Conservation (phyloP, 2,888 invertebrate genomes). For the Heteromurus nitidus region DNA sequence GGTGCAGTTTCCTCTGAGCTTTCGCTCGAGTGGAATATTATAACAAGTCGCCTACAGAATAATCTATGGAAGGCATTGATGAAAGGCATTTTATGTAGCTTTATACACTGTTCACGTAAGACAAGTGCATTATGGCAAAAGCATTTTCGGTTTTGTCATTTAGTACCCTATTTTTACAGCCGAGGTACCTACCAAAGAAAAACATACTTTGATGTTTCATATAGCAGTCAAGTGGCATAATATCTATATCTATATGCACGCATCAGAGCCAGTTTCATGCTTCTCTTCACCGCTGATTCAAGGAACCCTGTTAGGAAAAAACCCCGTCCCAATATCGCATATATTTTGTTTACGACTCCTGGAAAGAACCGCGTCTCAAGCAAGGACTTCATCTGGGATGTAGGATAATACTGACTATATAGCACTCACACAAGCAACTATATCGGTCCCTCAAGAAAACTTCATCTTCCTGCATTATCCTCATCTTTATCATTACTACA, state of each 20-base stretch:
- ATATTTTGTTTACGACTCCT: constrained; percentile 14
- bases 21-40: too few relatives aligned
- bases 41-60: too few relatives aligned
- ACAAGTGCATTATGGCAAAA: too few relatives aligned
- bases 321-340: constrained; percentile 16
- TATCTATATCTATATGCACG: not conserved
- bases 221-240: too few relatives aligned
- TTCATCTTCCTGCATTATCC: constrained; percentile 31
- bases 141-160: constrained; percentile 9
- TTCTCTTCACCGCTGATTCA: constrained; percentile 8
- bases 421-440: not conserved
- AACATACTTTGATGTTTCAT: not conserved
- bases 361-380: constrained; percentile 1
- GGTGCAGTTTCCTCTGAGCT: too few relatives aligned
- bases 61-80: too few relatives aligned
- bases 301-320: not conserved
- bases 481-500: constrained; percentile 31
- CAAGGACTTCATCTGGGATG: constrained; percentile 30
- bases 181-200: not conserved
- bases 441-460: constrained; percentile 44
- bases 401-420: not conserved
- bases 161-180: constrained; percentile 4
- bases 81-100: not conserved
- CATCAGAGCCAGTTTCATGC: constrained; percentile 13
- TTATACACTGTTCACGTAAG: too few relatives aligned